Evolutionary conservation across 92 coral and sea anemone species (phyloP), one percentile per base, ranked within the genome.

Genomic region (Paramuricea clavata): DNA sequence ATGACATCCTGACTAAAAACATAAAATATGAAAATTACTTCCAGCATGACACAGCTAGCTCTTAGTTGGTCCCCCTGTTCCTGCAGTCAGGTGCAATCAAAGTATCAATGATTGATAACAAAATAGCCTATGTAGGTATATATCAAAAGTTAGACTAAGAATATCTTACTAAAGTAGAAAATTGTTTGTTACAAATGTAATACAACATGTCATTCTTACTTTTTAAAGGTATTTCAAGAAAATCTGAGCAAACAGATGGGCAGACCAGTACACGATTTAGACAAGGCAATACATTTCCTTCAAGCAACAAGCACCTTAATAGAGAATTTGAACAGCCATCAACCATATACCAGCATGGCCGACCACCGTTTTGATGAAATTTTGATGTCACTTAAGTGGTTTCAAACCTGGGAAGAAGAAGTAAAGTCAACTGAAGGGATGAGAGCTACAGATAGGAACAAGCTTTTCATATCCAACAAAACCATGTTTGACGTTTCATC

Each of bases 381-480:
- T 39, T 74, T 72, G 13, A 82, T 17, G 33, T 39, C 81, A 22
- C 28, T 82, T 13, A 30, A 49, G 30, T 88, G 92, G 92, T 44
- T 88, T 5, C 21, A 25, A 33, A 43, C 49, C 12, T 88, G 92
- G 88, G 78, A 74, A 44, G 41, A 31, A 25, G 87, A 81, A 16
- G 74, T 59, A 34, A 49, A 33, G 36, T 7, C 23, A 42, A 54
- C 42, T n/a, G 35, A 61, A 19, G 87, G 72, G 50, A 22, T 71
- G 43, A 52, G n/a, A 11, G 56, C 72, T 12, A 69, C 87, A 12
- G 84, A 74, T 15, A 83, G 88, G 21, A 88, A 88, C 68, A 88
- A 88, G 61, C 12, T 27, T 6, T 36, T 75, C 6, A 39, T 86
- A 12, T 86, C 84, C 1, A 62, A 76, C 6, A 86, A 86, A 44